These are phyloP conservation scores for Oenanthe oenanthe DNA, from an alignment of 2,113 vertebrate genomes.

Conservation along the genomic window DNA sequence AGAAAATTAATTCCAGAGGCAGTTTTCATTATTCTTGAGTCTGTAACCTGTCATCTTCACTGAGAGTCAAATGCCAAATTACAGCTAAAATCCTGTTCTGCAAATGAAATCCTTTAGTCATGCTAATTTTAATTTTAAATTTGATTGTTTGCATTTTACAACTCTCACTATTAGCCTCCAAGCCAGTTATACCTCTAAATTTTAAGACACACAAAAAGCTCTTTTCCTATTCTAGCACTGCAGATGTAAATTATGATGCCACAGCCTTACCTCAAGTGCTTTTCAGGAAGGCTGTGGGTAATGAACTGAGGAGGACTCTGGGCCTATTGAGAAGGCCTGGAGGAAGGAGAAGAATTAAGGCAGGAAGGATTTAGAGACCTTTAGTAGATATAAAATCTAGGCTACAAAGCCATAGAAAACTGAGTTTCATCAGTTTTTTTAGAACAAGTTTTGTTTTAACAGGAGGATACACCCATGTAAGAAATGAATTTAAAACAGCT, in stretches of 20 bases:
- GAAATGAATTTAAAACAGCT: background rate
- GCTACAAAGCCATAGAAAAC: background rate
- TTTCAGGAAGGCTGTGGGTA: background rate
- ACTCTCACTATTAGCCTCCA: background rate
- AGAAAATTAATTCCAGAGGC: slow-evolving; percentile 55
- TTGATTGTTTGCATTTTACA: slow-evolving; percentile 51
- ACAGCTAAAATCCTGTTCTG: slow-evolving; percentile 42
- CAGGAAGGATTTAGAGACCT: background rate
- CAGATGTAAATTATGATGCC: background rate
- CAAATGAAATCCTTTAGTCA: slow-evolving; percentile 58
- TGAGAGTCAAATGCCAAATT: slow-evolving; percentile 45
- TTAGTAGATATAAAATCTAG: background rate
- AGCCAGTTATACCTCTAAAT: background rate
- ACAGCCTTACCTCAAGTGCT: background rate
- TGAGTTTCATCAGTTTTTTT: background rate
- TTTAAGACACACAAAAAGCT: background rate
- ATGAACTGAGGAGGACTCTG: background rate
- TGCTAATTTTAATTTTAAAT: slow-evolving; percentile 63
- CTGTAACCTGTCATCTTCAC: slow-evolving; percentile 22
- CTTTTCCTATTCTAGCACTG: background rate
- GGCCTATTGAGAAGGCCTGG: background rate
- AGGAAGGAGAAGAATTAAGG: background rate
- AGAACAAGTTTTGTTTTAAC: background rate
- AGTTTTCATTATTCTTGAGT: slow-evolving; percentile 43
- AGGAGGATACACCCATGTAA: background rate